Conservation (phyloP, 2,888 invertebrate species). For the Lutraria lutraria region DNA sequence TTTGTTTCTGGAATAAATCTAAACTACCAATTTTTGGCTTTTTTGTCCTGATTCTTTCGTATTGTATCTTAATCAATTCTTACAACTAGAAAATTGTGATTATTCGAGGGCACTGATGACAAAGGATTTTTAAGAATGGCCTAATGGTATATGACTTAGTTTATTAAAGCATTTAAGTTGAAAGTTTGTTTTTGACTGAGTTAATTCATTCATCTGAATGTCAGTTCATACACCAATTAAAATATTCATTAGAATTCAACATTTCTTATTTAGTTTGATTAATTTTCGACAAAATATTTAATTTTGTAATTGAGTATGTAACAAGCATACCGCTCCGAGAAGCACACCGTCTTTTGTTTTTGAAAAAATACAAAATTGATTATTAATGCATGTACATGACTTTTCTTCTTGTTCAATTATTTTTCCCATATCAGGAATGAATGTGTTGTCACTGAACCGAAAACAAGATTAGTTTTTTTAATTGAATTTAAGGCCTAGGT, state of each 20-base stretch:
- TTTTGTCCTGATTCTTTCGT: no score
- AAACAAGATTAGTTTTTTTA: not conserved
- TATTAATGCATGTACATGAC: constrained; percentile 52
- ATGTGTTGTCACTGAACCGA: constrained; percentile 4
- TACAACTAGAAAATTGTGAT: no score
- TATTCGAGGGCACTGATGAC: no score
- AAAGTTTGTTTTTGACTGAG: no score
- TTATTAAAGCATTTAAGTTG: no score
- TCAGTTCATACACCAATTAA: constrained; percentile 6
- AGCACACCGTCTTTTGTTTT: constrained; percentile 39
- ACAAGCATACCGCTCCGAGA: constrained; percentile 23
- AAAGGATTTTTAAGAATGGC: no score
- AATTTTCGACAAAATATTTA: constrained; percentile 9
- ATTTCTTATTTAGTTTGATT: not conserved
- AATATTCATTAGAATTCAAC: constrained; percentile 4
- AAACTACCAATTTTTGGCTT: no score
- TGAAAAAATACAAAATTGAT: constrained; percentile 21
- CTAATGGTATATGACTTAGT: no score
- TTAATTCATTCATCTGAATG: not conserved
- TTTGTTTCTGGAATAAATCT: no score
- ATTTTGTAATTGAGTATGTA: constrained; percentile 25
- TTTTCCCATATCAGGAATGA: not conserved
- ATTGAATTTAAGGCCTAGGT: no score
- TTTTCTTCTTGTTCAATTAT: constrained; percentile 10
- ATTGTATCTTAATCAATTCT: no score